Percentiles rank a stretch among this genome's conserved stretches.
These are phyloP conservation scores for Capitulum mitella DNA, from an alignment of 2,888 invertebrate genomes.

Conservation along the genomic window DNA sequence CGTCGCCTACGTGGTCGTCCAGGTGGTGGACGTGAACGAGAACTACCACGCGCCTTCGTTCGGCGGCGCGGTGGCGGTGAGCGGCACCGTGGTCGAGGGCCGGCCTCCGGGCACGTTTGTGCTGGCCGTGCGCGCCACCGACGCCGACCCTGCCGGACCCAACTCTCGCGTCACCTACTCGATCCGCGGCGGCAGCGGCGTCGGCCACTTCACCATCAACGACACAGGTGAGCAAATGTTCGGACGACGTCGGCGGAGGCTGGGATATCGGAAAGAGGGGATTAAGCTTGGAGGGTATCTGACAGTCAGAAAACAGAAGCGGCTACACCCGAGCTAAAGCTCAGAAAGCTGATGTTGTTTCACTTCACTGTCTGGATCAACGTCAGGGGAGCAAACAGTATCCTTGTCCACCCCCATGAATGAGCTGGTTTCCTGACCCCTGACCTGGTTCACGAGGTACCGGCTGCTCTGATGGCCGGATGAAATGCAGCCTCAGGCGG, in stretches of 20 bases:
- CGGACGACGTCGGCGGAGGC: too few species aligned
- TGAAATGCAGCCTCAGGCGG: not conserved
- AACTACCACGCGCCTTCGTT: constrained; percentile 53
- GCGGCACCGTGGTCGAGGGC: constrained; percentile 71
- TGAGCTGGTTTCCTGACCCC: too few species aligned
- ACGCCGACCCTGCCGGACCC: constrained; percentile 69
- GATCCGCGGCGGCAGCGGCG: constrained; percentile 78
- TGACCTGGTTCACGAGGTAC: too few species aligned
- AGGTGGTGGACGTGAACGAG: constrained; percentile 81
- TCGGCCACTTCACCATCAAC: constrained; percentile 86
- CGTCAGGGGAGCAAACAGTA: too few species aligned
- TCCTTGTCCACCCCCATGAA: too few species aligned
- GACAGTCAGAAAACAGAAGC: too few species aligned
- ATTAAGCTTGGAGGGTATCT: too few species aligned
- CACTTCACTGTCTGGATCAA: too few species aligned
- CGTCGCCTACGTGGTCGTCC: constrained; percentile 64
- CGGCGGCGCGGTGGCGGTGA: constrained; percentile 56
- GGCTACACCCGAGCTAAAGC: not conserved
- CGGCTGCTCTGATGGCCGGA: not conserved
- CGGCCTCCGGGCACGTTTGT: constrained; percentile 67
- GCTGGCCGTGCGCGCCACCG: constrained; percentile 66
- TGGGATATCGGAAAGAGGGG: not conserved
- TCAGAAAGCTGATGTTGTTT: too few species aligned
- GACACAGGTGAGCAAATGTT: constrained; percentile 66
- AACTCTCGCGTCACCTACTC: constrained; percentile 78